Evolutionary conservation across 2,888 invertebrate species (phyloP), one percentile per base, ranked within the genome.

Genomic region (Pseudanteris insignis): DNA sequence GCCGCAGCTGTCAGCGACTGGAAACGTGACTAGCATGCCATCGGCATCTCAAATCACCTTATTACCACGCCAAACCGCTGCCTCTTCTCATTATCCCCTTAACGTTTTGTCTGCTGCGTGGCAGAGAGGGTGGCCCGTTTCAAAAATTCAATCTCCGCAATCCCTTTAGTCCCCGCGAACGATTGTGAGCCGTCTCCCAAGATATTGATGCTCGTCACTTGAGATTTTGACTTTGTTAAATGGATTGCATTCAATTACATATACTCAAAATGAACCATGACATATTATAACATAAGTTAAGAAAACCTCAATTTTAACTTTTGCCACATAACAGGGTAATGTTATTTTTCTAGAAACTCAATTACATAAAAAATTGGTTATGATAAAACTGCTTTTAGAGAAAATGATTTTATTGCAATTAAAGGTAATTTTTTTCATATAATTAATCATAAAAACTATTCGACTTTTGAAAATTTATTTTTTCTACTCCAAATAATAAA

Each of bases 1-100:
- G 78, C 78, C 79, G 65, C 79, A 79, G 78, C 79, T 79, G 78
- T 78, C 79, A 78, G 76, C 76, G 73, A 70, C 69, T 76, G 69
- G 71, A 76, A 76, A 78, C 79, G 79, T 79, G 79, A 79, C 79
- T 78, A 77, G 78, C 76, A 78, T 79, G 69, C 67, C 69, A 65
- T 69, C 69, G 68, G 71, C 64, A 7, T 24, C 64, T 67, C 69
- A 68, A 72, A 73, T 71, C 71, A 75, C 76, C 78, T 78, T 79
- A 79, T 79, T 77, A 76, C 76, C 71, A 74, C 70, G 72, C 71
- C 70, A 64, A 67, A 66, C 65, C 69, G 68, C 72, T 70, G 64
- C 64, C 66, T 67, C 60, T 67, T 67, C 72, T 74, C 73, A 75
- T 75, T 78, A 78, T 77, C 75, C 76, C 76, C 73, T 78, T 75